Evolutionary conservation across 2,797 vertebrate species (phyloP), one percentile per base, ranked within the genome.

Genomic region (Microctenopoma stevenorrisi): DNA sequence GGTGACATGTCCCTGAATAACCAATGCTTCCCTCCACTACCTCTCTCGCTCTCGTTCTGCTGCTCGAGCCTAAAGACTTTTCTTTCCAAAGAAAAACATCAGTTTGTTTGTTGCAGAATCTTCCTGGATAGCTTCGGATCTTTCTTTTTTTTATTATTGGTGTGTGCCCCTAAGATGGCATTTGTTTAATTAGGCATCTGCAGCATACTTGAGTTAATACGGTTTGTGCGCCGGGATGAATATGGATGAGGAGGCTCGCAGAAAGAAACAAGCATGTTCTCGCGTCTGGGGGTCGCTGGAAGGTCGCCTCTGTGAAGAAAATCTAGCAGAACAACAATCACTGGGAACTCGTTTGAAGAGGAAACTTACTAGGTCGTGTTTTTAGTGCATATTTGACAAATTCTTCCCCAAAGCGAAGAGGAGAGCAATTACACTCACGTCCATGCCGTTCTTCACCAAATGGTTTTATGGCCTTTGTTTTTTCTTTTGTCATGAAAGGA

Each of bases 1-100:
- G 50, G 51, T 26, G 61, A 66, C 38, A 67, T 11, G 47, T 57
- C 47, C 68, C 74, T 51, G 55, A 64, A 62, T 46, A 47, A 70
- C 61, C 35, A 18, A 67, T 35, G 11, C 47, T 58, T 42, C 69
- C 65, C 85, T 85, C 80, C 76, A 65, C 86, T 85, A 85, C 82
- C 85, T 85, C 83, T 85, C 18, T 18, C 18, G 18, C 83, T 70
- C 55, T 72, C 15, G 44, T 52, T 68, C 71, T 22, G 43, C 56
- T 46, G 4, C 22, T 75, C 18, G 33, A 64, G 51, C 60, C 65
- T 65, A 63, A 30, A 75, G 12, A 40, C 13, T 47, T 58, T 43
- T 43, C 37, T 35, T 54, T 33, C 43, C 47, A 59, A 52, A 65
- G 18, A 38, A 50, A 35, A 76, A 74, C 71, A 46, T 55, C 3